phyloP scores from a whole-genome alignment of 2,113 vertebrate genomes.

The Tenrec ecaudatus region DNA sequence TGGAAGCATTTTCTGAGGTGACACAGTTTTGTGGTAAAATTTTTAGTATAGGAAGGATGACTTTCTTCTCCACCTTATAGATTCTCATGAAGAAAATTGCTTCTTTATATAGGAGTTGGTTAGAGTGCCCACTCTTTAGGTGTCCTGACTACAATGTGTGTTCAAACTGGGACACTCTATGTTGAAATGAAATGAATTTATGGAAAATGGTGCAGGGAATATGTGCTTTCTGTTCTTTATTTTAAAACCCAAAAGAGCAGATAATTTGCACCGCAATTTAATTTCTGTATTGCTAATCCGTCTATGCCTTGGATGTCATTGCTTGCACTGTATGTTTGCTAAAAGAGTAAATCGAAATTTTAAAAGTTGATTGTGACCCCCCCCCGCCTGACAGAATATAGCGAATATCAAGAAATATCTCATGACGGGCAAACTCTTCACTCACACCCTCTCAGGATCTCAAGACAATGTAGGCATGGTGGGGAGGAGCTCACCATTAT shows the following conservation, averaged over 20 bases:
- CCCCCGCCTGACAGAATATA: conserved; percentile 60
- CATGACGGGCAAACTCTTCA: conserved; percentile 60
- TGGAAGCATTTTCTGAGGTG: not conserved
- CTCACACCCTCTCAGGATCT: not conserved
- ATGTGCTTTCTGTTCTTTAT: not conserved
- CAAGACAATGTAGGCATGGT: conserved; percentile 28
- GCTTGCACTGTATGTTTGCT: conserved; percentile 64
- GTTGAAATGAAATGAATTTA: conserved; percentile 43
- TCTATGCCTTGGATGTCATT: conserved; percentile 70
- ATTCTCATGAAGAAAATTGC: conserved; percentile 49
- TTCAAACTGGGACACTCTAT: conserved; percentile 7
- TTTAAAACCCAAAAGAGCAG: conserved; percentile 21
- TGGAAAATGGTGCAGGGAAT: not conserved
- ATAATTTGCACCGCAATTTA: conserved; percentile 77
- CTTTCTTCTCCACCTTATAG: conserved; percentile 1
- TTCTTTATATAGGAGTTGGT: conserved; percentile 32
- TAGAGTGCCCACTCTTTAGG: conserved; percentile 3
- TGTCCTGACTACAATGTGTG: not conserved
- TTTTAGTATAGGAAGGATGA: not conserved
- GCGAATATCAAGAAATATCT: conserved; percentile 82
- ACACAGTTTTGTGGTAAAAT: conserved; percentile 41
- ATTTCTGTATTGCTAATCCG: conserved; percentile 71
- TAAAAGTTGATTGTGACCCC: conserved; percentile 75
- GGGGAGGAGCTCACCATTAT: not conserved
- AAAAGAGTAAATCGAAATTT: not conserved